Evolutionary conservation across 2,797 vertebrate species (phyloP).

Genomic region (Tragelaphus oryx): DNA sequence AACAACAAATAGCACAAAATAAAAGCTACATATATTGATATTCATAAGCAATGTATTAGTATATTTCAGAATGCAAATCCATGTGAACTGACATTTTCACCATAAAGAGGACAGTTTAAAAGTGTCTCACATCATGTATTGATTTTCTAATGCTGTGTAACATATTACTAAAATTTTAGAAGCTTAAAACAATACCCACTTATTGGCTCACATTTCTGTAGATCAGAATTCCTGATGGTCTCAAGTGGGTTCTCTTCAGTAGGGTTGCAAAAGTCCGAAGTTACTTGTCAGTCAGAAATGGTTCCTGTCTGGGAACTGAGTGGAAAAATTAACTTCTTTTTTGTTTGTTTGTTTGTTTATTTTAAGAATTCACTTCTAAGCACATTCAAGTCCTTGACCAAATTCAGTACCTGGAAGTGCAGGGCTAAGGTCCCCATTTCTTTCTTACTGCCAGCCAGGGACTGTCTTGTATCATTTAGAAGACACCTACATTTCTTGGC

Average conservation of each 20-base stretch:
- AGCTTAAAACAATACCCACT: neutral
- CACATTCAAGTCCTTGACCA: neutral
- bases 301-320: neutral
- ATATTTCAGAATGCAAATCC: neutral
- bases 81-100: slow-evolving; percentile 46
- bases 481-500: neutral
- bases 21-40: neutral
- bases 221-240: neutral
- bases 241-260: neutral
- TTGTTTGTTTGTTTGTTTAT: no score
- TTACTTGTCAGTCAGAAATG: neutral
- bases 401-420: neutral
- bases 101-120: slow-evolving; percentile 16
- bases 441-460: neutral
- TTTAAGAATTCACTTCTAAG: neutral
- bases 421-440: neutral
- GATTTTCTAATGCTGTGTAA: neutral
- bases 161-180: neutral
- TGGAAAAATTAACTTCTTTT: neutral
- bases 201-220: neutral
- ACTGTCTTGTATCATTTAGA: neutral
- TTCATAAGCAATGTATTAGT: neutral
- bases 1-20: neutral
- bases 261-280: neutral
- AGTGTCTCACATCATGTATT: neutral